Base-by-base conservation (phyloP, 2,888 invertebrate species). In the Dusona sp. region DNA sequence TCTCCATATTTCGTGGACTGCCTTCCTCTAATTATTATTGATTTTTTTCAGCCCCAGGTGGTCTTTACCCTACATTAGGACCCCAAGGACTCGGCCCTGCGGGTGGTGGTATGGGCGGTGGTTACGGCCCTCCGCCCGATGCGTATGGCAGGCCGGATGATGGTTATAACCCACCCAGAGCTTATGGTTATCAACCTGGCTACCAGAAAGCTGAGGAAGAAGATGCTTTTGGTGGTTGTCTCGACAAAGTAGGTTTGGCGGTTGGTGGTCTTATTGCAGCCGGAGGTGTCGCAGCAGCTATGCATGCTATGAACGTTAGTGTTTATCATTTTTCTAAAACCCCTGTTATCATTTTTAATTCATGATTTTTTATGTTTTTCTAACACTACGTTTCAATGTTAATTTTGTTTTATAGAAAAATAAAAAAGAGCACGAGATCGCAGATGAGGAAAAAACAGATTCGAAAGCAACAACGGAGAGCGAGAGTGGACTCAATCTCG, bases 261-360 rank as follows among this genome's bases (percentile, higher is more conserved):
- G 84, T 94, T 61, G 94, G 94, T 36, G 94, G 93, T 80, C 89
- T 94, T 29, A 92, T 92, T 70, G 94, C 94, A 19, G 94, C 93
- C 45, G 94, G 94, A 81, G 94, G 94, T 33, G 92, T 93, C 48
- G 94, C 94, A 42, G 94, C 93, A 29, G 93, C 92, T 33, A 92
- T 93, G 89, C 92, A 92, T 83, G 93, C 93, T 8, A 86, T 92
- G 16, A 92, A 91, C 86, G 94, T 94, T 2, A 79, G 86, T 87
- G 25, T 45, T 42, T 88, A 77, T 85, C 86, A 83, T 65, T 19
- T 57, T 81, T 68, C 22, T 73, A 75, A 42, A 51, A n/a, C n/a
- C 19, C 19, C 51, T n/a, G 9, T 57, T 19, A 42, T 3, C 29
- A 9, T 29, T 42, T 9, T 1, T 25, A 29, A 33, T 72, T 33